phyloP scores from a whole-genome alignment of 2,113 vertebrate species.

The Albula goreensis region DNA sequence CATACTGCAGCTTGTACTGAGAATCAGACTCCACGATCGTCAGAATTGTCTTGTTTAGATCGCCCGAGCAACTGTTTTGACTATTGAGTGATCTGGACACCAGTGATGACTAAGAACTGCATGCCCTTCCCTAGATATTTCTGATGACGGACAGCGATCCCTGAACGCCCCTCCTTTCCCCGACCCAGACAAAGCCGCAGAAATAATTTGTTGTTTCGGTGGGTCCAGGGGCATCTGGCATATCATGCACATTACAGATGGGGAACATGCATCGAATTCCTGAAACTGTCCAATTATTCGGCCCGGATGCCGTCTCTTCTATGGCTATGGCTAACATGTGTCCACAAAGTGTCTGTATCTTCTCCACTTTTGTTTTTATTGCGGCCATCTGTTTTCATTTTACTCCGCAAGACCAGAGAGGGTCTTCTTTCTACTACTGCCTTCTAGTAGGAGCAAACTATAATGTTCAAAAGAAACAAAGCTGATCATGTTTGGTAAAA shows the following conservation, averaged over 20 bases:
- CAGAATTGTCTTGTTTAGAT: conserved; percentile 45
- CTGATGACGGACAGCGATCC: conserved; percentile 37
- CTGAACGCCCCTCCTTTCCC: conserved; percentile 45
- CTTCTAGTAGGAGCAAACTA: too few relatives aligned
- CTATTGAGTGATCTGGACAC: conserved; percentile 41
- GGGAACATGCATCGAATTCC: conserved; percentile 44
- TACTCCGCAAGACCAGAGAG: conserved; percentile 4
- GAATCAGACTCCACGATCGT: conserved; percentile 30
- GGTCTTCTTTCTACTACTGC: not conserved
- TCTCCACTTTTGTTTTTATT: conserved; percentile 29
- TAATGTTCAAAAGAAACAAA: too few relatives aligned
- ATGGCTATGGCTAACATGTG: conserved; percentile 33
- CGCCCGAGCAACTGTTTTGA: conserved; percentile 58
- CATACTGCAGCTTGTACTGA: conserved; percentile 8
- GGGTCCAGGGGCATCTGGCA: conserved; percentile 49
- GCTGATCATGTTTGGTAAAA: too few relatives aligned
- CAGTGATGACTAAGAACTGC: conserved; percentile 51
- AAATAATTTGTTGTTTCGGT: conserved; percentile 58
- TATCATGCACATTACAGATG: conserved; percentile 33
- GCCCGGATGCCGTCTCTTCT: conserved; percentile 38
- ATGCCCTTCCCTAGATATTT: conserved; percentile 41
- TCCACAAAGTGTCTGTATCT: conserved; percentile 27
- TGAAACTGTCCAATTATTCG: conserved; percentile 37
- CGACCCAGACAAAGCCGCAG: conserved; percentile 47
- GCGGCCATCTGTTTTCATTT: conserved; percentile 33